These are phyloP conservation scores for Atrichornis clamosus DNA, from an alignment of 2,113 vertebrate species.

Conservation along the genomic window DNA sequence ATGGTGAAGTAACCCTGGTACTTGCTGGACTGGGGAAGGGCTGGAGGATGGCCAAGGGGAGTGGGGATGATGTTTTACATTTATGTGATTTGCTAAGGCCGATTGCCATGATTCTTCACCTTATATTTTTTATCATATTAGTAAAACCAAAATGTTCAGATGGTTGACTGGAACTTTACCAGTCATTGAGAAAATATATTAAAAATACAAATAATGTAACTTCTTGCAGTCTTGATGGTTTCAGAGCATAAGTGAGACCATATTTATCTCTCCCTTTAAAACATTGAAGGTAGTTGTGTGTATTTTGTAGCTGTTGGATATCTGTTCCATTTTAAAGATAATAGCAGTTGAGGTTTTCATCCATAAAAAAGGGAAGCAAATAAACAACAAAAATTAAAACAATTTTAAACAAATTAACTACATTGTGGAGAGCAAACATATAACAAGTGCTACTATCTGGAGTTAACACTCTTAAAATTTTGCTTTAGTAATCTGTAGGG, in stretches of 20 bases:
- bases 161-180: background rate
- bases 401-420: background rate
- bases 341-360: background rate
- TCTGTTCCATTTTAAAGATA: background rate
- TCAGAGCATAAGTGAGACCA: background rate
- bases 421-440: background rate
- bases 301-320: background rate
- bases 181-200: background rate
- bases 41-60: background rate
- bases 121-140: background rate
- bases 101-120: background rate
- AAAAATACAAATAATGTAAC: background rate
- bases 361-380: background rate
- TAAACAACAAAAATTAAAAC: background rate
- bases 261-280: background rate
- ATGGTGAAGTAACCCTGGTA: slow-evolving; percentile 34
- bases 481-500: background rate
- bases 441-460: background rate
- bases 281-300: background rate
- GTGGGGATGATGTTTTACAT: background rate
- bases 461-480: background rate
- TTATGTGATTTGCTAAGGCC: background rate
- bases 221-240: background rate
- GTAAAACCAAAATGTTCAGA: background rate
- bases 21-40: background rate